Evolutionary conservation across 2,888 invertebrate species (phyloP).

Genomic region (Lacanobia oleracea): DNA sequence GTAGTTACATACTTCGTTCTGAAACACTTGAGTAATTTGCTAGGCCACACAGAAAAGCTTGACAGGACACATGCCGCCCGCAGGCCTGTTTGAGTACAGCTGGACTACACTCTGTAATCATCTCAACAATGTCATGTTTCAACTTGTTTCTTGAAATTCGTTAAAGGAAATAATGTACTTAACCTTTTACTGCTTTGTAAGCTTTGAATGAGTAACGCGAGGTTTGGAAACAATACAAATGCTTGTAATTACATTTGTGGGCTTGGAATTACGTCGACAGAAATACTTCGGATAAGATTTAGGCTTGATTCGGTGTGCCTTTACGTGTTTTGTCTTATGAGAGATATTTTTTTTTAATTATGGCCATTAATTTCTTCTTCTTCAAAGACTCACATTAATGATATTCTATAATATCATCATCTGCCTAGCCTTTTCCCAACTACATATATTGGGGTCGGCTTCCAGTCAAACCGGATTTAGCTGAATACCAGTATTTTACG

Average conservation of each 20-base stretch:
- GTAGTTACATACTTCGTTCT: too few relatives aligned
- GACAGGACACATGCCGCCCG: too few relatives aligned
- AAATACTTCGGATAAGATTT: constrained; percentile 39
- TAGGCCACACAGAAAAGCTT: too few relatives aligned
- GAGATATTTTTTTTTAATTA: too few relatives aligned
- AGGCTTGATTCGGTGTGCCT: background rate
- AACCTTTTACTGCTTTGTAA: constrained; percentile 31
- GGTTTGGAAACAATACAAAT: constrained; percentile 42
- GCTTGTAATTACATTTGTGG: constrained; percentile 53
- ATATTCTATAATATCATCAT: background rate
- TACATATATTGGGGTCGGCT: too few relatives aligned
- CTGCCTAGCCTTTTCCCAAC: too few relatives aligned
- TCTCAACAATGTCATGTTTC: constrained; percentile 19
- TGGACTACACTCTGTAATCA: constrained; percentile 10
- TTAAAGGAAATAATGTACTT: constrained; percentile 33
- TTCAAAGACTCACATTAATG: background rate
- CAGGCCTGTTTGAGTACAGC: too few relatives aligned
- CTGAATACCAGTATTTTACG: too few relatives aligned
- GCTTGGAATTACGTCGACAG: constrained; percentile 40
- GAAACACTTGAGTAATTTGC: too few relatives aligned
- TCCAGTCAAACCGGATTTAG: too few relatives aligned
- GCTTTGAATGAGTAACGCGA: constrained; percentile 46
- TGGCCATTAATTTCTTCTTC: background rate
- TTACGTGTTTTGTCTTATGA: constrained; percentile 18
- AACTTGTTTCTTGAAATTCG: constrained; percentile 35